Percentiles rank a stretch among this genome's conserved stretches.
phyloP scores from a whole-genome alignment of 2,888 invertebrate genomes.

The Ernsta delagoae region DNA sequence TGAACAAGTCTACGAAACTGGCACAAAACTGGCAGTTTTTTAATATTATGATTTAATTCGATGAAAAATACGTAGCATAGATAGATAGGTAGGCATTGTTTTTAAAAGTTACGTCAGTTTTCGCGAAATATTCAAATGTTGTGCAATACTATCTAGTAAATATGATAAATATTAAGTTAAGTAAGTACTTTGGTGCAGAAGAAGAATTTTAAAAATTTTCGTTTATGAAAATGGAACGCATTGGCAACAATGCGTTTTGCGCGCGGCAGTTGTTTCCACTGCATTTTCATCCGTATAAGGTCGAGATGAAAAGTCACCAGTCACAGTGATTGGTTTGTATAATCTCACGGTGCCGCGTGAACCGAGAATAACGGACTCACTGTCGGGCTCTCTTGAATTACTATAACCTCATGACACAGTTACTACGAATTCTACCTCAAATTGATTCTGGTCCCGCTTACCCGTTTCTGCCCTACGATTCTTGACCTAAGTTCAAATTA shows the following conservation, averaged over 20 bases:
- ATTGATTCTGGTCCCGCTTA: conserved; percentile 64
- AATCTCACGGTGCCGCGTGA: conserved; percentile 73
- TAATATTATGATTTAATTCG: no score
- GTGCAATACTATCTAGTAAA: no score
- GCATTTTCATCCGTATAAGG: conserved; percentile 58
- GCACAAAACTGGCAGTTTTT: no score
- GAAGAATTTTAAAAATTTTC: conserved; percentile 12
- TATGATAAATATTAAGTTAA: no score
- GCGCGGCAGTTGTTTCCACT: conserved; percentile 32
- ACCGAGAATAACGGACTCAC: conserved; percentile 67
- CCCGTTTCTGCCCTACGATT: conserved; percentile 48
- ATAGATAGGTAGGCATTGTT: no score
- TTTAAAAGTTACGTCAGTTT: no score
- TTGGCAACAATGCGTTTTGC: conserved; percentile 18
- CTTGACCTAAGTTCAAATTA: conserved; percentile 42
- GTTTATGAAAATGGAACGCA: conserved; percentile 17
- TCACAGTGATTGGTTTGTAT: conserved; percentile 71
- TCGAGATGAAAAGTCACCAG: conserved; percentile 66
- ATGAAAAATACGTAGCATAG: no score
- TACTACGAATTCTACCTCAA: conserved; percentile 64
- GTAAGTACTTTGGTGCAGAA: not conserved
- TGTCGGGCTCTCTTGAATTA: conserved; percentile 62
- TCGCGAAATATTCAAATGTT: no score
- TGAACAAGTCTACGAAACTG: no score
- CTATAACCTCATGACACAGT: conserved; percentile 79